Evolutionary conservation across 2,888 invertebrate genomes (phyloP), one percentile per base, ranked within the genome.

Genomic region (Poecilobothrus nobilitatus): DNA sequence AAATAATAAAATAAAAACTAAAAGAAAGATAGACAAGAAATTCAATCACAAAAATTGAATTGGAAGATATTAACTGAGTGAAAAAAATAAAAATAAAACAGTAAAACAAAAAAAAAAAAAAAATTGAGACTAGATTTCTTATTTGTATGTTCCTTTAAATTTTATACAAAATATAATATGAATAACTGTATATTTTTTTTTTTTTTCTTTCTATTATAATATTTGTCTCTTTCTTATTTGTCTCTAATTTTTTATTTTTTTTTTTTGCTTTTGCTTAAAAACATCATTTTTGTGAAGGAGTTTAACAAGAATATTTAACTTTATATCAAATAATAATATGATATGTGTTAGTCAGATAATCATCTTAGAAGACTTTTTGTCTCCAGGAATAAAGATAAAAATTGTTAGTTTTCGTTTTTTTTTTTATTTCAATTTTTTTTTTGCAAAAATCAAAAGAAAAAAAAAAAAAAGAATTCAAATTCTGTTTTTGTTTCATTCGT

Each of bases 1-100:
- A 37, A 37, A 37, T 10, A 37, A 37, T 1, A 37, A 37, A 37
- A 37, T 37, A 8, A 37, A 37, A 12, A 37, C 18, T 18, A 53
- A 53, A 53, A n/a, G 2, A n/a, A 18, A 18, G 18, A 53, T 12
- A 53, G 27, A 27, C 27, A 53, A 18, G 18, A 12, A 53, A 53
- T 53, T 53, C n/a, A 53, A 53, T 53, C 18, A 53, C 15, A 53
- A 53, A 53, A 53, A 53, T 53, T 53, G 53, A 53, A 53, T 53
- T 53, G 53, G 53, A 53, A 18, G n/a, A 53, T 53, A 53, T 53
- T 53, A 53, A 53, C 18, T 53, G 15, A 4, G 5, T 2, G 27
- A 27, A 27, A 27, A 8, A 41, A 41, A 41, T 8, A 9, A 15
- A 41, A 6, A 12, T 41, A 41, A 41, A 41, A 41, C 27, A 27